Conservation (phyloP, 2,888 invertebrate genomes). For the Netelia melanura region DNA sequence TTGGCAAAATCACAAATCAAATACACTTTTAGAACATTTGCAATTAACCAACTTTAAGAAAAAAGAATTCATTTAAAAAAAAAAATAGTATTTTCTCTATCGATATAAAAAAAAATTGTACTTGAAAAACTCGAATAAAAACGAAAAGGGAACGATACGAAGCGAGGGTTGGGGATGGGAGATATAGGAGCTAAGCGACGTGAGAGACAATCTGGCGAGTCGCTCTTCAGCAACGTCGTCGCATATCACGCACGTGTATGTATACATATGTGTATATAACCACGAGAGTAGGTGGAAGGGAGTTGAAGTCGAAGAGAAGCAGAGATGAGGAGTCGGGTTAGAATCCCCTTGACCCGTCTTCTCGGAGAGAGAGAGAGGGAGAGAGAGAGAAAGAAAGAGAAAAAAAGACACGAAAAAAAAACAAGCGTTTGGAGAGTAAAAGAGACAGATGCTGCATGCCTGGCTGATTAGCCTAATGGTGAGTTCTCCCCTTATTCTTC, state of each 20-base stretch:
- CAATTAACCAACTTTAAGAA: background rate
- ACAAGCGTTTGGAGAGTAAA: constrained; percentile 24
- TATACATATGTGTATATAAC: constrained; percentile 8
- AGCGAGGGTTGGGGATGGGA: constrained; percentile 48
- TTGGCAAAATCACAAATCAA: constrained; percentile 39
- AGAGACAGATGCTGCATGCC: constrained; percentile 70
- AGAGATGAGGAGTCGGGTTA: constrained; percentile 74
- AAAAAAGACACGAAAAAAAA: constrained; percentile 11
- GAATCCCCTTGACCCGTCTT: constrained; percentile 80
- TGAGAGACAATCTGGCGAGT: constrained; percentile 58
- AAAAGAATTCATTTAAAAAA: too few species aligned
- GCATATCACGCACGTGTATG: constrained; percentile 25
- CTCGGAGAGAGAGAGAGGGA: constrained; percentile 22
- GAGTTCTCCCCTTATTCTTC: constrained; percentile 81
- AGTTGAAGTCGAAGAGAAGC: constrained; percentile 65
- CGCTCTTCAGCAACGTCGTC: constrained; percentile 65
- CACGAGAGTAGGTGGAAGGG: constrained; percentile 58
- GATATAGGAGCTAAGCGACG: constrained; percentile 26
- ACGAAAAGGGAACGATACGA: constrained; percentile 56
- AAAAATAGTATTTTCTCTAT: too few species aligned
- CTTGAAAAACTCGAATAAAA: too few species aligned
- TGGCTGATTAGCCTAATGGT: constrained; percentile 84
- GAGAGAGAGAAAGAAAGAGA: constrained; percentile 9
- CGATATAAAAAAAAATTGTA: too few species aligned
- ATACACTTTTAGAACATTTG: constrained; percentile 24